These are phyloP conservation scores for Hypsibius dujardini DNA, from an alignment of 1,140 invertebrate species.

Conservation along the genomic window DNA sequence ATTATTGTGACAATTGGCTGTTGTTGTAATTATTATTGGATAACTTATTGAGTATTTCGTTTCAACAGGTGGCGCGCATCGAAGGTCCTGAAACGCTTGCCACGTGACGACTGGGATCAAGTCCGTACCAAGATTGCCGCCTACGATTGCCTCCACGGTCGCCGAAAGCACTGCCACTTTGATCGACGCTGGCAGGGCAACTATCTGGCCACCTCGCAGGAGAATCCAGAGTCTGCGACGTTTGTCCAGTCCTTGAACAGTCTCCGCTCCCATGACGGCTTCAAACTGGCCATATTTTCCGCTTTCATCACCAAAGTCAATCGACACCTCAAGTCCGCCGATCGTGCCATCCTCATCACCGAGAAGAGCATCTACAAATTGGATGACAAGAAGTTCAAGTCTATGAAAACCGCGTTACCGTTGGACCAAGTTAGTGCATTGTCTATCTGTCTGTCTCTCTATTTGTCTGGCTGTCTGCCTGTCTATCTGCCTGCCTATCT, in stretches of 20 bases:
- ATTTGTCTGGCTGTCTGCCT: too few species aligned
- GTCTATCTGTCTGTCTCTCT: too few species aligned
- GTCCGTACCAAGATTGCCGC: slow-evolving; percentile 60
- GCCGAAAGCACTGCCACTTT: slow-evolving; percentile 62
- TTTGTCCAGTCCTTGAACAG: slow-evolving; percentile 51
- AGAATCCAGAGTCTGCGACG: slow-evolving; percentile 53
- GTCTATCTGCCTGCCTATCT: too few species aligned
- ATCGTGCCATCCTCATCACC: slow-evolving; percentile 69
- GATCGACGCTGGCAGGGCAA: slow-evolving; percentile 72
- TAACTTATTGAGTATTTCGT: too few species aligned
- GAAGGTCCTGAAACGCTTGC: slow-evolving; percentile 63
- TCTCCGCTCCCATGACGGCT: slow-evolving; percentile 50
- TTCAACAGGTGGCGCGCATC: slow-evolving; percentile 64
- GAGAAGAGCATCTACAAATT: slow-evolving; percentile 73
- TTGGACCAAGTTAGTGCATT: slow-evolving; percentile 51
- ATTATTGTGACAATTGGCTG: too few species aligned
- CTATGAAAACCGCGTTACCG: slow-evolving; percentile 59
- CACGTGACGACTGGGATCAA: slow-evolving; percentile 64
- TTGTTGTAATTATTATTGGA: slow-evolving; percentile 45
- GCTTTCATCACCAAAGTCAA: slow-evolving; percentile 41
- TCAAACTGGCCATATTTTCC: slow-evolving; percentile 44
- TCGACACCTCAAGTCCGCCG: slow-evolving; percentile 65
- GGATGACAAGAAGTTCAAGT: slow-evolving; percentile 61
- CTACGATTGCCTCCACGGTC: slow-evolving; percentile 51
- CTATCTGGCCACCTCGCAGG: slow-evolving; percentile 52